Evolutionary conservation across 2,113 vertebrate genomes (phyloP), one percentile per base, ranked within the genome.

Genomic region (Apteryx mantelli): DNA sequence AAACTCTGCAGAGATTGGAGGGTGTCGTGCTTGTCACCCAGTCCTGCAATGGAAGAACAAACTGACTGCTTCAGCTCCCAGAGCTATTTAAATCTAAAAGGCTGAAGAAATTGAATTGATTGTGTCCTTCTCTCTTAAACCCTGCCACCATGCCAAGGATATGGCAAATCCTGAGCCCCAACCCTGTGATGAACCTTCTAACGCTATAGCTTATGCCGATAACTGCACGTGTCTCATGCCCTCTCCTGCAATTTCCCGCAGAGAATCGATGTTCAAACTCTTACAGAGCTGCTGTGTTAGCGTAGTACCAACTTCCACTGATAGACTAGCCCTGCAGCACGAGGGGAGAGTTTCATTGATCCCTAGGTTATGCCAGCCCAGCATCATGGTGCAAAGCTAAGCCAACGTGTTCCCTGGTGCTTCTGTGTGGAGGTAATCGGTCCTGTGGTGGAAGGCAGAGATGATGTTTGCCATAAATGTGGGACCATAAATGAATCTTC

Each of bases 141-240:
- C 22, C 18, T 82, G 24, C 70, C 0, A 1, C n/a, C 30, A 16
- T 22, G 65, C n/a, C 82, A 55, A 28, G 53, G 69, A 38, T 56
- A 4, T 5, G 2, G 56, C 66, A 78, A 24, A 80, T 80, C 40
- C 55, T 58, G 60, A 73, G 68, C 40, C 52, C 25, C 32, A 64
- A 14, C 46, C 53, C 38, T 7, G 3, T 32, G 70, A 46, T 16
- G 44, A 46, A 46, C 44, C 16, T 80, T 34, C 68, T 52, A 38
- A 69, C 1, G 0, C 84, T 53, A 28, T 42, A 30, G n/a, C 25
- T 61, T 11, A 24, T 93, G 83, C 32, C 56, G 48, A 55, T 60
- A 75, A 13, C 60, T 66, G 87, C 68, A 46, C 0, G 0, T 0
- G 0, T 58, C 0, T 0, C 12, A 3, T 3, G 5, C 34, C 78